A percentile compares a stretch with the other conserved stretches of the same genome.
Evolutionary conservation across 2,797 vertebrate species (phyloP).

Genomic region (Notamacropus eugenii): DNA sequence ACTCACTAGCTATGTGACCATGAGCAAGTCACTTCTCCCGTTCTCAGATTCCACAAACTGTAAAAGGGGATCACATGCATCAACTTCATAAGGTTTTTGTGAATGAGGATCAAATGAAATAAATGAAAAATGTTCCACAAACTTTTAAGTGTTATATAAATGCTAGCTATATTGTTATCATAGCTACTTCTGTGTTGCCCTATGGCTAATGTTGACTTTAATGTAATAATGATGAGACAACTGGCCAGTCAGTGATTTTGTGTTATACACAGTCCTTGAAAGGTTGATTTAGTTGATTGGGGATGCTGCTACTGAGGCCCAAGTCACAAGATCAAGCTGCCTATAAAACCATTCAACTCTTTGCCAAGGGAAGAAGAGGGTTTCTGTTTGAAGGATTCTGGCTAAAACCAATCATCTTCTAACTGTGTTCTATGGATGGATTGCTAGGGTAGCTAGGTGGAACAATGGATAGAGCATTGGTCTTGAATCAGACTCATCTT

Average conservation of each 20-base stretch:
- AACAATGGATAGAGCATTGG: not conserved
- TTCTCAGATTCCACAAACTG: not conserved
- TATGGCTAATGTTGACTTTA: conserved; percentile 36
- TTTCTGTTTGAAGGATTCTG: not conserved
- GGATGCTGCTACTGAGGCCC: not conserved
- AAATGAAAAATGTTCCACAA: not conserved
- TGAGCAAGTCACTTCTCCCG: not conserved
- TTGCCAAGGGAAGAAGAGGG: not conserved
- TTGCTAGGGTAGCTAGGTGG: not conserved
- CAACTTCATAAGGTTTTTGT: not conserved
- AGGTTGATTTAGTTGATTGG: not conserved
- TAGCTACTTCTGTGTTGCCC: conserved; percentile 22
- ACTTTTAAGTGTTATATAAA: not conserved
- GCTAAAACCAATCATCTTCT: not conserved
- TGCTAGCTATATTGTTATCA: not conserved
- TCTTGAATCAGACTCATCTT: not conserved
- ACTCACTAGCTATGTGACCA: not conserved
- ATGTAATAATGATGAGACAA: not conserved
- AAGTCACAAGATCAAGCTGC: not conserved
- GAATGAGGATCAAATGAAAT: not conserved
- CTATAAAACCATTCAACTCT: not conserved
- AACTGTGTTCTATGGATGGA: not conserved
- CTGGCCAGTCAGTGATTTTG: conserved; percentile 39
- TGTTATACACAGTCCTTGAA: not conserved
- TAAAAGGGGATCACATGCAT: not conserved